phyloP scores from a whole-genome alignment of 1,140 invertebrate genomes.

The Myzus persicae region DNA sequence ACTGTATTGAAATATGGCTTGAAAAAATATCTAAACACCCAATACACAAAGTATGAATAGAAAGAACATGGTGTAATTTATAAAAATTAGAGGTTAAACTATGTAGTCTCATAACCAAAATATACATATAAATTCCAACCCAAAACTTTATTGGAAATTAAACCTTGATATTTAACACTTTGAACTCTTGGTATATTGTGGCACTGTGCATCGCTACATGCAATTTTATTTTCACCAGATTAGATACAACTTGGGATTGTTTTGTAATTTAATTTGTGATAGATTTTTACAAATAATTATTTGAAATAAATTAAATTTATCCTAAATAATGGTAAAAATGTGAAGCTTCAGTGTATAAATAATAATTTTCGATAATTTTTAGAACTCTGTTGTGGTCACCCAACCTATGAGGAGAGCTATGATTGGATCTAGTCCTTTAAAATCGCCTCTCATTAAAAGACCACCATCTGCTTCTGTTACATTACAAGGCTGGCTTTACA shows the following conservation, averaged over 20 bases:
- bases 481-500: slow-evolving; percentile 87
- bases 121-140: too few species aligned
- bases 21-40: too few species aligned
- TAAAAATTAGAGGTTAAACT: too few species aligned
- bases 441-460: slow-evolving; percentile 75
- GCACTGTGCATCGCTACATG: too few species aligned
- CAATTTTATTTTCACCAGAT: too few species aligned
- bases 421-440: slow-evolving; percentile 51
- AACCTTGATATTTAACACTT: too few species aligned
- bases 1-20: too few species aligned
- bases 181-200: too few species aligned
- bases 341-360: neutral
- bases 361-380: neutral
- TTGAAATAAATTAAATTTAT: neutral
- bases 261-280: neutral
- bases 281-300: neutral
- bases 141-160: too few species aligned
- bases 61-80: too few species aligned
- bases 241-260: neutral
- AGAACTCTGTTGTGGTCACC: slow-evolving; percentile 48
- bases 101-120: too few species aligned
- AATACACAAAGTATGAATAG: too few species aligned
- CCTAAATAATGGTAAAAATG: neutral
- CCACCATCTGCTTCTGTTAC: slow-evolving; percentile 81
- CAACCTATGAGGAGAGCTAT: slow-evolving; percentile 50